Conservation (phyloP, 2,797 vertebrate species). For the Chaenodraco wilsoni region DNA sequence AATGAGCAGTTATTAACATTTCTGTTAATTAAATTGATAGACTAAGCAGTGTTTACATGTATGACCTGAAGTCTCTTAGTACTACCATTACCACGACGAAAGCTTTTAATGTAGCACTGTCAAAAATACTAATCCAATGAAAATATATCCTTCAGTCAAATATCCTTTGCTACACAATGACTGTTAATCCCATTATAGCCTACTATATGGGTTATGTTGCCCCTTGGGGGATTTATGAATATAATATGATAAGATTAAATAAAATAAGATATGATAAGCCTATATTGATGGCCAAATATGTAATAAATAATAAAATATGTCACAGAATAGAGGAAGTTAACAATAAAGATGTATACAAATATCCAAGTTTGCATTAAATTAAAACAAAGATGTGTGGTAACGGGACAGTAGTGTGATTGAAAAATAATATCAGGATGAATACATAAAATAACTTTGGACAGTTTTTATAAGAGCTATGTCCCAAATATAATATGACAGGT, state of each 20-base stretch:
- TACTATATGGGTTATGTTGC: background rate
- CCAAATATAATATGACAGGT: too few relatives aligned
- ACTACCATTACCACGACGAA: background rate
- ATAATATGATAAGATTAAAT: too few relatives aligned
- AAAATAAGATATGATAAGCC: background rate
- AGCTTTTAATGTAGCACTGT: background rate
- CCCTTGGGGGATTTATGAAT: background rate
- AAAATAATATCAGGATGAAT: background rate
- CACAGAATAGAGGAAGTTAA: background rate
- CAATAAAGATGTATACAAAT: background rate
- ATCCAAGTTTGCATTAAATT: background rate
- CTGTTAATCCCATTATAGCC: background rate
- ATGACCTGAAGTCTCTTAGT: background rate
- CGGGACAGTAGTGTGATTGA: background rate
- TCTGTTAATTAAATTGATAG: background rate
- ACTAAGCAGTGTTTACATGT: background rate
- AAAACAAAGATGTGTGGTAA: background rate
- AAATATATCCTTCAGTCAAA: background rate
- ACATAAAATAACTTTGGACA: too few relatives aligned
- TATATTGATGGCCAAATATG: background rate
- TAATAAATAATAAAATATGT: too few relatives aligned
- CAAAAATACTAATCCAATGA: background rate
- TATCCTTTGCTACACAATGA: background rate
- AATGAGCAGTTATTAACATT: background rate
- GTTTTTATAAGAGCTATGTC: too few relatives aligned